phyloP scores from a whole-genome alignment of 2,113 vertebrate species.

The Neogobius melanostomus region DNA sequence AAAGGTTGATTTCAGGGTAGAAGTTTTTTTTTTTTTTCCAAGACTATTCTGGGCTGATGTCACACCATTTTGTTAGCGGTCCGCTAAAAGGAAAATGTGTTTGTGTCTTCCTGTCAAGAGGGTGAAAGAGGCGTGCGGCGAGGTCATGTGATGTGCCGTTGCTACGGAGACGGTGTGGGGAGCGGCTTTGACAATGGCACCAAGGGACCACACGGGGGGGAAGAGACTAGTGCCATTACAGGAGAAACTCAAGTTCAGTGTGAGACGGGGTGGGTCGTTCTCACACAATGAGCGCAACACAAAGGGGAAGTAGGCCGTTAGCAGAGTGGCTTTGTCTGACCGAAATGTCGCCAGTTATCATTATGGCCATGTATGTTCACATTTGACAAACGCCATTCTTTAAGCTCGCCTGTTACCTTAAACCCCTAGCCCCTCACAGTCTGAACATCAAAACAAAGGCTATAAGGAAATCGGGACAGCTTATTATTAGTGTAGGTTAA shows the following conservation, averaged over 20 bases:
- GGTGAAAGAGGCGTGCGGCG: conserved; percentile 14
- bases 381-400: background rate
- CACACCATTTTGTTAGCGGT: too few relatives aligned
- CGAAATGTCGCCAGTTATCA: background rate
- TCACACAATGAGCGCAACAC: background rate
- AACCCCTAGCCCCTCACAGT: background rate
- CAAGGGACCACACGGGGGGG: conserved; percentile 11
- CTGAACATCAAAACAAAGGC: background rate
- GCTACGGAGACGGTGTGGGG: conserved; percentile 46
- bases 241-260: conserved; percentile 26
- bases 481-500: background rate
- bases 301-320: conserved; percentile 1
- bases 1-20: too few relatives aligned
- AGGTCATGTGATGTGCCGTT: conserved; percentile 55
- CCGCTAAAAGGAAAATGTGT: background rate
- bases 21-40: too few relatives aligned
- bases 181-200: conserved; percentile 31
- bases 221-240: background rate
- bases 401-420: background rate
- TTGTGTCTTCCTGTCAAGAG: conserved; percentile 18
- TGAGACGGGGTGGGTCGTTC: background rate
- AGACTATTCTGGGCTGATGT: too few relatives aligned
- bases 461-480: too few relatives aligned
- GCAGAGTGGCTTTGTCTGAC: background rate
- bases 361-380: background rate